A percentile compares a stretch with the other conserved stretches of the same genome.
phyloP scores from a whole-genome alignment of 2,113 vertebrate genomes.

The Zosterops lateralis region DNA sequence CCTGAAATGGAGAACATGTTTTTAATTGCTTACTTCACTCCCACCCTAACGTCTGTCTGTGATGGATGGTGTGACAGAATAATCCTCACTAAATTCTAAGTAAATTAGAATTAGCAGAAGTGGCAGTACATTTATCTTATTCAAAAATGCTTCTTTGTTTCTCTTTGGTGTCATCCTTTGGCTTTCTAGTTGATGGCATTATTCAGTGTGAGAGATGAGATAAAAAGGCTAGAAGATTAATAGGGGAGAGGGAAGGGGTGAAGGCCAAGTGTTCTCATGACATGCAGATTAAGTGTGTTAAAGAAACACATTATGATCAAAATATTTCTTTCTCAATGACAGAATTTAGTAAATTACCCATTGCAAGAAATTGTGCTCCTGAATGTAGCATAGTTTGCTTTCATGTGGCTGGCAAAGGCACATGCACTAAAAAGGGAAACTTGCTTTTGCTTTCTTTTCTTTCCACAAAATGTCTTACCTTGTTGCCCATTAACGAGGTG shows the following conservation, averaged over 20 bases:
- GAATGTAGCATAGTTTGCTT: background rate
- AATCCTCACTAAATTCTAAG: conserved; percentile 51
- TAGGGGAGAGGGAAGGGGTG: background rate
- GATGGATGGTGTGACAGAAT: conserved; percentile 55
- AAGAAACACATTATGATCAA: background rate
- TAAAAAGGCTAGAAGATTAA: conserved; percentile 5
- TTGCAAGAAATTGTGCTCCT: background rate
- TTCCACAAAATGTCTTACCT: background rate
- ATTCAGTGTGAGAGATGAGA: background rate
- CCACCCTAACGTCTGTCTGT: background rate
- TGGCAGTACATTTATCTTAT: conserved; percentile 50
- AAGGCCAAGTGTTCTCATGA: background rate
- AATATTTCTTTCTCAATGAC: background rate
- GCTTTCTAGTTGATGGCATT: background rate
- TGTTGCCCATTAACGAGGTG: background rate
- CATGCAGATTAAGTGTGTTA: background rate
- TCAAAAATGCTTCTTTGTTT: background rate
- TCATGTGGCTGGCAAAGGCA: background rate
- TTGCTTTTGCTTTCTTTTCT: fast-evolving
- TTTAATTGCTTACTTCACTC: conserved; percentile 61
- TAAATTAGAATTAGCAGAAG: conserved; percentile 52
- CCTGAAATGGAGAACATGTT: conserved; percentile 44
- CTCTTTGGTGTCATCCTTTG: background rate
- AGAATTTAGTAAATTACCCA: background rate
- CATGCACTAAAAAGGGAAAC: background rate